Base-by-base conservation (phyloP, 2,888 invertebrate genomes). In the Carterocephalus palaemon region DNA sequence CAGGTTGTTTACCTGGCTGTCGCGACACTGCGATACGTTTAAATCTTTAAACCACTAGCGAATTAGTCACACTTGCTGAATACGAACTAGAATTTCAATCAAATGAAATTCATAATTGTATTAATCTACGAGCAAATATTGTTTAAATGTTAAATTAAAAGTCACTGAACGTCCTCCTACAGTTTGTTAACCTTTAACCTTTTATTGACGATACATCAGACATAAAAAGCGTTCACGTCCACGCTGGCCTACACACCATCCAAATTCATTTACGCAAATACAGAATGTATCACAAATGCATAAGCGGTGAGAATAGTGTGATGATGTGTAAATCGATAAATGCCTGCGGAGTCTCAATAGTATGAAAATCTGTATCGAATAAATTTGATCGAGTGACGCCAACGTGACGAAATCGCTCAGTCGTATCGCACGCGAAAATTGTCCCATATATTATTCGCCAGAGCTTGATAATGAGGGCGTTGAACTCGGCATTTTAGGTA, bases 391-490 rank as follows among this genome's bases (percentile, higher is more conserved):
- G 37, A 45, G 38, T 67, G 68, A 70, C 73, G 73, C 59, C 66
- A 64, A 57, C 32, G 48, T 69, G 68, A 69, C 68, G 70, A 67
- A 64, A 67, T 69, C 63, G 47, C 61, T 62, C 65, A 60, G 59
- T 59, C 52, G 67, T 70, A 71, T 67, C 66, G 56, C 62, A 62
- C 68, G 71, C 73, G 65, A 75, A 76, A 75, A 70, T 72, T 70
- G 82, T 70, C 75, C 82, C 68, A 85, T 79, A 83, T 85, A 70
- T 84, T 83, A 83, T 82, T 68, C 82, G 73, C 65, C 63, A 75
- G 68, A 60, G 66, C 49, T 54, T 62, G 71, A 76, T 82, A 82
- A 82, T 79, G 75, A 77, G 84, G 75, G 37, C 72, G 52, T 73
- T 76, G 73, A 84, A 72, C 83, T 60, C 59, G 29, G 47, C 54